Evolutionary conservation across 2,888 invertebrate genomes (phyloP).

Genomic region (Nephrotoma appendiculata): DNA sequence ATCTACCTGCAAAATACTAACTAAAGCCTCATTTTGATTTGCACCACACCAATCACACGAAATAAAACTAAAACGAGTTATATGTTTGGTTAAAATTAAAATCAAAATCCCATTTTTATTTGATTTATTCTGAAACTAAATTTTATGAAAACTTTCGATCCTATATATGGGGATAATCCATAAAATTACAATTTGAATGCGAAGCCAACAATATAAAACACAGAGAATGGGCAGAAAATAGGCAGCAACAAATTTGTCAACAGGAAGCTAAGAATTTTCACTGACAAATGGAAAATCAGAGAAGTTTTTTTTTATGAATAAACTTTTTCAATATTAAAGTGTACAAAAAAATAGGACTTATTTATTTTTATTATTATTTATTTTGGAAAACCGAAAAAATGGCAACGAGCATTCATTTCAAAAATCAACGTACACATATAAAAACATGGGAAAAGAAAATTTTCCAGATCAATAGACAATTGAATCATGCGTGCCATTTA

Average conservation of each 20-base stretch:
- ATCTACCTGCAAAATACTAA: too few relatives aligned
- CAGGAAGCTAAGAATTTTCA: background rate
- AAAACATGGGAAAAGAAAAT: background rate
- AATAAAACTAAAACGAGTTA: too few relatives aligned
- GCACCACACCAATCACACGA: too few relatives aligned
- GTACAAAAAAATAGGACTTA: background rate
- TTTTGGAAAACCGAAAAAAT: background rate
- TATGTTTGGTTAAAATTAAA: too few relatives aligned
- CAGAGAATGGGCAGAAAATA: background rate
- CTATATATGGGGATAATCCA: background rate
- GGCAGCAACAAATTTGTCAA: background rate
- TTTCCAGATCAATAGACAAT: background rate
- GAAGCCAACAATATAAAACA: background rate
- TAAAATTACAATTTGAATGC: background rate
- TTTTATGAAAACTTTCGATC: background rate
- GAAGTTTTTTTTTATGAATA: background rate
- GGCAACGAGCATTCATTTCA: background rate
- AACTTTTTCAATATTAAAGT: background rate
- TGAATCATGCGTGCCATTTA: background rate
- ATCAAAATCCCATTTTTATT: too few relatives aligned
- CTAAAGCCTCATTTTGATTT: too few relatives aligned
- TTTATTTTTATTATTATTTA: background rate
- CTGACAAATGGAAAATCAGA: background rate
- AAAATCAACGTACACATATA: background rate
- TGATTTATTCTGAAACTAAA: too few relatives aligned